phyloP scores from a whole-genome alignment of 2,113 vertebrate genomes.

The Salvator merianae region DNA sequence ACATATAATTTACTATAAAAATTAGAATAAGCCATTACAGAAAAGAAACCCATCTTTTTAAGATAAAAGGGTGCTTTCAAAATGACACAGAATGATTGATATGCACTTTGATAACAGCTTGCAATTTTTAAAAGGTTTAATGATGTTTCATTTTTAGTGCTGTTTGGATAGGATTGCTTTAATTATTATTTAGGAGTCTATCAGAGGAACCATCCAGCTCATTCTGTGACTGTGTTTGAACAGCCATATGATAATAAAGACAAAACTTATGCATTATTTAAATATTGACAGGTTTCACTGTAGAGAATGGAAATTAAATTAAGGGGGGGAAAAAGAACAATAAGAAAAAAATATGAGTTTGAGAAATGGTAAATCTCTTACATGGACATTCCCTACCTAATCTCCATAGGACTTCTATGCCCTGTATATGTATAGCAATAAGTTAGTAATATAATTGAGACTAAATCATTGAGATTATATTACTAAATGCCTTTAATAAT shows the following conservation, averaged over 20 bases:
- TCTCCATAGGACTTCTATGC: neutral
- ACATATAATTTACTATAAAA: constrained; percentile 38
- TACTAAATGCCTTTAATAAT: too few relatives aligned
- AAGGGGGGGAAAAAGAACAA: neutral
- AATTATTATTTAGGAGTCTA: constrained; percentile 61
- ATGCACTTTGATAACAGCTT: constrained; percentile 57
- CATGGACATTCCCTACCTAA: neutral
- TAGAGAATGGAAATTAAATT: neutral
- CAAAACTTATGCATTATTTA: constrained; percentile 67
- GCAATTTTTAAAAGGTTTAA: constrained; percentile 33
- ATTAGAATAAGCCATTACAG: constrained; percentile 45
- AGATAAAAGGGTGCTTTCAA: constrained; percentile 52
- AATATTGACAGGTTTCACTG: constrained; percentile 40
- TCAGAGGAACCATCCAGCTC: constrained; percentile 62
- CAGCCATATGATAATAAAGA: constrained; percentile 63
- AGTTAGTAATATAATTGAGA: neutral
- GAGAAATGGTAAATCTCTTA: neutral
- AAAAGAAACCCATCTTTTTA: constrained; percentile 29
- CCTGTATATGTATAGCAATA: neutral
- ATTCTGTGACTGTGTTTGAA: constrained; percentile 70
- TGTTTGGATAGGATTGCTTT: constrained; percentile 65
- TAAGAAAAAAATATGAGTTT: neutral
- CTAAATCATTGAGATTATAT: too few relatives aligned
- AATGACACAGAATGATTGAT: constrained; percentile 42
- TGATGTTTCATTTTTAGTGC: constrained; percentile 39